Evolutionary conservation across 2,113 vertebrate genomes (phyloP), one percentile per base, ranked within the genome.

Genomic region (Muntiacus reevesi): DNA sequence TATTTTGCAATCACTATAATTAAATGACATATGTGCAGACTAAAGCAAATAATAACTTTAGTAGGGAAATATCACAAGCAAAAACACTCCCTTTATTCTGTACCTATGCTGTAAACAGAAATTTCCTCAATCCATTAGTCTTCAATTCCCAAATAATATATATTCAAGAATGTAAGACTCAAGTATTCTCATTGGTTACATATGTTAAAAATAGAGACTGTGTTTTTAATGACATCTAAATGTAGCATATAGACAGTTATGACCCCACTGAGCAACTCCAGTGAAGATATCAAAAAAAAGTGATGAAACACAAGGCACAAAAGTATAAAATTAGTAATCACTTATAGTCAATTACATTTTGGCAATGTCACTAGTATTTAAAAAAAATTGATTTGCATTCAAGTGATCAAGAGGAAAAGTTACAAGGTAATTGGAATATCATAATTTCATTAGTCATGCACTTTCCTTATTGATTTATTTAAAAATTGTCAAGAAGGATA

Each of bases 261-360:
- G 79, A 92, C 36, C 47, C 11, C 4, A 43, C 28, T 57, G 40
- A 98, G 54, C 95, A 60, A 97, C 92, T 15, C 64, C 1, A 95
- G 59, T 21, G 87, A 83, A 14, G 59, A 1, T 36, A 0, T 95
- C 96, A 96, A 98, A 91, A 62, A 96, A 97, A 96, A 64, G 36
- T 17, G 97, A 97, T 98, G 97, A 96, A 98, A 98, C 43, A 40
- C 64, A 30, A 97, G 81, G 59, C 64, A 28, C 47, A 95, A 93
- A 97, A 94, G 4, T 92, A 45, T 97, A 57, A 88, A 25, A 60
- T 98, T n/a, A 93, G 43, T 97, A 60, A 95, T 81, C 86, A 52
- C 88, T 97, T 97, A 90, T 5, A 98, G 25, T 47, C 85, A 88
- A 95, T 98, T 97, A 96, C 7, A 57, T 98, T 98, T 98, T 95